Conservation (phyloP, 1,140 invertebrate genomes). For the Papilio xuthus region DNA sequence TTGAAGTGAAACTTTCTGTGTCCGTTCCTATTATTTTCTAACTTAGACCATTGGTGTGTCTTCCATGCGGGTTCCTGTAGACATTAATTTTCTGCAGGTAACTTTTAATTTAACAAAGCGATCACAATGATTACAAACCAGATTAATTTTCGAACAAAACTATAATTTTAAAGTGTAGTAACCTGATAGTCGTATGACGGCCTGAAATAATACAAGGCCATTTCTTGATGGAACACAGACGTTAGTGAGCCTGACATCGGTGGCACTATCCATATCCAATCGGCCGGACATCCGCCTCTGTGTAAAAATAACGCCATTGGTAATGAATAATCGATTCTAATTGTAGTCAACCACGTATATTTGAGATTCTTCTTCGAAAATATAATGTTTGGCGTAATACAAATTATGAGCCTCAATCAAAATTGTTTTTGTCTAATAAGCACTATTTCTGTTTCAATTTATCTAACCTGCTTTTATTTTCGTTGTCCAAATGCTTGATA, state of each 20-base stretch:
- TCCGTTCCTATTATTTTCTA: constrained; percentile 84
- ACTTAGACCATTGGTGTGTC: constrained; percentile 92
- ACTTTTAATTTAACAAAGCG: not conserved
- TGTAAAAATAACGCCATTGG: constrained; percentile 41
- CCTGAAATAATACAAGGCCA: constrained; percentile 94
- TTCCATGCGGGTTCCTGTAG: constrained; percentile 92
- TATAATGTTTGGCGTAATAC: no score
- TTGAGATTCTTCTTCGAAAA: no score
- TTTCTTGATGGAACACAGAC: constrained; percentile 97
- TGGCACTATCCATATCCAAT: constrained; percentile 98
- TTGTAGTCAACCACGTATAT: no score
- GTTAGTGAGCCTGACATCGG: constrained; percentile 94
- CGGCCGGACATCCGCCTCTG: constrained; percentile 94
- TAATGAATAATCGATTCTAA: no score
- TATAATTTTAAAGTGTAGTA: constrained; percentile 36
- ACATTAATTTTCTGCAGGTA: constrained; percentile 28
- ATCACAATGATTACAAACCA: no score
- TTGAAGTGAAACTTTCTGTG: constrained; percentile 97
- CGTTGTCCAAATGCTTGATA: constrained; percentile 97
- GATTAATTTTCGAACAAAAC: no score
- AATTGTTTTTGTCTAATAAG: not conserved
- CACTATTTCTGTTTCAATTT: not conserved
- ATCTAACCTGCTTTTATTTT: constrained; percentile 87
- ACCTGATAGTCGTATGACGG: constrained; percentile 97
- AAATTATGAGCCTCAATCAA: no score